A percentile compares a stretch with the other conserved stretches of the same genome.
phyloP scores from a whole-genome alignment of 2,113 vertebrate species.

The Psittacula cyanocephala region DNA sequence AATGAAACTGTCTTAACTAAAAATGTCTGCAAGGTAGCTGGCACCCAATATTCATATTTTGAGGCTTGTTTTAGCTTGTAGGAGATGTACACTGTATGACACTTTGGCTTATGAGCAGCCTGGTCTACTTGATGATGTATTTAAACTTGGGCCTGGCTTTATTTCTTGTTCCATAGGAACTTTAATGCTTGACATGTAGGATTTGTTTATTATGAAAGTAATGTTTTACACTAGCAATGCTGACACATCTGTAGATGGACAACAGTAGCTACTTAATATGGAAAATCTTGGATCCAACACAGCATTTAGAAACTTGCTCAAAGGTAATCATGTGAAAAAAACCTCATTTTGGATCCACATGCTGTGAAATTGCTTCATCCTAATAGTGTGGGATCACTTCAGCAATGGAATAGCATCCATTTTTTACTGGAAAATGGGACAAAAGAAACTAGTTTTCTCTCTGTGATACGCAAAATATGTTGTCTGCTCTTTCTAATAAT shows the following conservation, averaged over 20 bases:
- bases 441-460: neutral
- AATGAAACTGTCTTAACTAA: neutral
- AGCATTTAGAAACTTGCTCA: neutral
- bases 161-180: accelerated
- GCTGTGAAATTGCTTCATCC: neutral
- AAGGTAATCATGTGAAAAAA: neutral
- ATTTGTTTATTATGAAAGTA: neutral
- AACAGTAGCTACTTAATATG: neutral
- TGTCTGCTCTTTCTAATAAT: neutral
- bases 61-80: neutral
- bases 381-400: neutral
- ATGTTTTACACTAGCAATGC: neutral
- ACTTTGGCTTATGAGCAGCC: neutral
- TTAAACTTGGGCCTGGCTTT: neutral
- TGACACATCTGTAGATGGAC: neutral
- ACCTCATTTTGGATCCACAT: neutral
- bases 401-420: neutral
- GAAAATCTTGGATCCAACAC: neutral
- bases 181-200: accelerated
- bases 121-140: accelerated
- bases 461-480: accelerated
- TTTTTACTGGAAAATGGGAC: neutral
- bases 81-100: accelerated
- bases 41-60: neutral
- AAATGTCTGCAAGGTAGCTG: neutral